Base-by-base conservation (phyloP, 1,140 invertebrate genomes). In the Plectus sambesii region DNA sequence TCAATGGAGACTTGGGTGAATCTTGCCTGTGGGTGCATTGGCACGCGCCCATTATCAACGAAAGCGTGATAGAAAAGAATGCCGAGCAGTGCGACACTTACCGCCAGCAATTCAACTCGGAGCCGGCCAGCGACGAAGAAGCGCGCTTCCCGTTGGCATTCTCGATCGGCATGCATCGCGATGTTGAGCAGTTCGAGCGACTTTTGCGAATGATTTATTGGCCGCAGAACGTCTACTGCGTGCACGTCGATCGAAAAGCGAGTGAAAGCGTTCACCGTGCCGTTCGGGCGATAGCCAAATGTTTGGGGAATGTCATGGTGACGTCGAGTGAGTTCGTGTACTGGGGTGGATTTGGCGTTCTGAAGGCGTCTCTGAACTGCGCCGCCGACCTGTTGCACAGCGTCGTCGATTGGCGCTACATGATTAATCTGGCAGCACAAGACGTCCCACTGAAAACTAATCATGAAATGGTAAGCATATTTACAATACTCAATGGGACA, bases 261-360 rank as follows among this genome's bases (percentile, higher is more conserved):
- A 12, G 12, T 12, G 30, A 33, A 12, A 12, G n/a, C n/a, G 12
- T 33, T 12, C 30, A 33, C n/a, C 30, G 12, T 12, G 30, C 30
- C 12, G n/a, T 33, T 33, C 30, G n/a, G n/a, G n/a, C 12, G 30
- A 12, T 12, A 33, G 30, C 12, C 30, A 33, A 12, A 12, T 33
- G 30, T n/a, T 33, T 33, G 12, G 30, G 12, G 30, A 5, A 51
- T 53, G 5, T 29, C 17, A 17, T 53, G 46, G 2, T 58, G 33
- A 66, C 55, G 17, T 40, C 64, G 55, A 39, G 63, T 37, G 37
- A 71, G 69, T 53, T 63, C 61, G 47, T 71, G 67, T 17, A 63
- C 60, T 33, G 30, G 30, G 12, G 12, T 12, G 12, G 17, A 12
- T 33, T 12, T 17, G 17, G 30, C 30, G 30, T 33, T 17, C 30